Evolutionary conservation across 2,797 vertebrate species (phyloP).

Genomic region (Labroides dimidiatus): DNA sequence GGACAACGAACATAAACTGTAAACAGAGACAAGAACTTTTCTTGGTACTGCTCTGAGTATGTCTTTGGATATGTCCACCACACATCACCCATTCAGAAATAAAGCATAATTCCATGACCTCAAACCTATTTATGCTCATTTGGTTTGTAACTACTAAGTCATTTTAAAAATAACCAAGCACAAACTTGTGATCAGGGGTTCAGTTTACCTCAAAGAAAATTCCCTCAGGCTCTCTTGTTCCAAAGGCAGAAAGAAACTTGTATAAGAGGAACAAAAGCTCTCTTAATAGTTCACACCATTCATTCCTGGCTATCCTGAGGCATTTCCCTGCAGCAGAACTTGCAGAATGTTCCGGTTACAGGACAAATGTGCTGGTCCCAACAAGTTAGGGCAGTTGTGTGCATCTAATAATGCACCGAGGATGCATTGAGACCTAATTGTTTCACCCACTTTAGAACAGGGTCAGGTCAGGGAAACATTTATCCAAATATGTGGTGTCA

Average conservation of each 20-base stretch:
- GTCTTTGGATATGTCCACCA: constrained; percentile 6
- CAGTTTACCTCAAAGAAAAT: background rate
- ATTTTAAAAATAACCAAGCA: too few species aligned
- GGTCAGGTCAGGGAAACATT: constrained; percentile 5
- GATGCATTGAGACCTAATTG: background rate
- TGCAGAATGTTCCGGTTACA: background rate
- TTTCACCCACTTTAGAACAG: background rate
- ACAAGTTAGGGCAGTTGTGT: background rate
- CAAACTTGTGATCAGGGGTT: background rate
- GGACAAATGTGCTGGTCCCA: background rate
- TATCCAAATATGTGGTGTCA: constrained; percentile 18
- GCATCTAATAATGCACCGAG: background rate
- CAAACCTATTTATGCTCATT: constrained; percentile 2
- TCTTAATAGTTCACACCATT: too few species aligned
- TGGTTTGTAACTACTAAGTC: background rate
- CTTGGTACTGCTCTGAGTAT: background rate
- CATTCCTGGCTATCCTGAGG: too few species aligned
- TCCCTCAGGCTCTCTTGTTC: background rate
- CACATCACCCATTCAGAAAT: background rate
- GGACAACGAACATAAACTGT: too few species aligned
- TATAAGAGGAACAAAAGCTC: background rate
- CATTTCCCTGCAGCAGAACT: background rate
- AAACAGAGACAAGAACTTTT: too few species aligned
- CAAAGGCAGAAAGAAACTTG: background rate
- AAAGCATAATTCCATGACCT: background rate